These are phyloP conservation scores for Catotricha subobsoleta DNA, from an alignment of 2,888 invertebrate species.

Conservation along the genomic window DNA sequence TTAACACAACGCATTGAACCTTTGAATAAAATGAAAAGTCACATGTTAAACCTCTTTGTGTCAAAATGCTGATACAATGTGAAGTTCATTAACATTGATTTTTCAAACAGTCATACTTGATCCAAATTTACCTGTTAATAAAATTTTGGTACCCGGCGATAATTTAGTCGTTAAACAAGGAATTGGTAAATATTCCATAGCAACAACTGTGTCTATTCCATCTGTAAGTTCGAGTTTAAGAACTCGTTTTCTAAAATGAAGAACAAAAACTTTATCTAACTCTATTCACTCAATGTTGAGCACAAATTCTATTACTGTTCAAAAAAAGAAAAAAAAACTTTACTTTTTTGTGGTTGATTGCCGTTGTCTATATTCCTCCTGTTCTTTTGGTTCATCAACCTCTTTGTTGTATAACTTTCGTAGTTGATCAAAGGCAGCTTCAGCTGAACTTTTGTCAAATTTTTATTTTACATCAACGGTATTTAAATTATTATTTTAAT, in stretches of 20 bases:
- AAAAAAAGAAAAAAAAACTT: background rate
- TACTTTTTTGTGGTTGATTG: slow-evolving; percentile 1
- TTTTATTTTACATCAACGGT: too few relatives aligned
- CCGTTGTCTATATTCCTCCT: background rate
- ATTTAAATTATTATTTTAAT: too few relatives aligned
- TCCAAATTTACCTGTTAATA: slow-evolving; percentile 37
- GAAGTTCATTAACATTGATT: too few relatives aligned
- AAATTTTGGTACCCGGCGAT: slow-evolving; percentile 33
- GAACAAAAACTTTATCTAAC: background rate
- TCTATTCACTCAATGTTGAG: background rate
- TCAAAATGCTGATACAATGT: too few relatives aligned
- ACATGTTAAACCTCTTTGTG: too few relatives aligned
- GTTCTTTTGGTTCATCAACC: slow-evolving; percentile 9
- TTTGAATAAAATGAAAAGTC: too few relatives aligned
- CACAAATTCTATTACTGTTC: background rate
- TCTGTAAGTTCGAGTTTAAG: slow-evolving; percentile 42
- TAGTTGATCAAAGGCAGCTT: slow-evolving; percentile 10
- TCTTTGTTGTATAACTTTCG: slow-evolving; percentile 8
- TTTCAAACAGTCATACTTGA: too few relatives aligned
- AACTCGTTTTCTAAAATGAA: slow-evolving; percentile 34
- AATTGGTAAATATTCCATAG: slow-evolving; percentile 39
- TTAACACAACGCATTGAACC: slow-evolving; percentile 37
- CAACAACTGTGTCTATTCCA: slow-evolving; percentile 39
- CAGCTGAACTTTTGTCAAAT: too few relatives aligned
- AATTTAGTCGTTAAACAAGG: slow-evolving; percentile 26